Conservation (phyloP, 2,888 invertebrate genomes). For the Calliscelio sp. region DNA sequence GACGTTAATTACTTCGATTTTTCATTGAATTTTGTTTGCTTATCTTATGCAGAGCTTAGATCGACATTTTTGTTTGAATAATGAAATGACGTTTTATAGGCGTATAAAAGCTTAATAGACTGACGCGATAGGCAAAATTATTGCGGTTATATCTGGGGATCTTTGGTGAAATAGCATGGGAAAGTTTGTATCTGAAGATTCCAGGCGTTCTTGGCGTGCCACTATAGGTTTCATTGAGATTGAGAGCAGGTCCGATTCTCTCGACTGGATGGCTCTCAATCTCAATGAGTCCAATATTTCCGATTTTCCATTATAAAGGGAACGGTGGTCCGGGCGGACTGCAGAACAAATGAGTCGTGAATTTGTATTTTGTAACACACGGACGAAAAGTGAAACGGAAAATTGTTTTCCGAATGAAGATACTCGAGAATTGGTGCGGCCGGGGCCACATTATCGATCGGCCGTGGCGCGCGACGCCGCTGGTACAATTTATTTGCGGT, state of each 20-base stretch:
- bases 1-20: conserved; percentile 23
- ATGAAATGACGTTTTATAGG: too few species aligned
- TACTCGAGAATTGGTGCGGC: background rate
- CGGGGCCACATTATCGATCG: conserved; percentile 38
- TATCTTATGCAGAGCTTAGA: too few species aligned
- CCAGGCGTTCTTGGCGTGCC: conserved; percentile 34
- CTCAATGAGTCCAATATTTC: conserved; percentile 59
- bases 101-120: conserved; percentile 23
- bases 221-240: conserved; percentile 54
- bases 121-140: conserved; percentile 14
- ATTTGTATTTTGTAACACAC: conserved; percentile 43
- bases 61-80: too few species aligned
- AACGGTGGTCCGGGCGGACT: conserved; percentile 22
- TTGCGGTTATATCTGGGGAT: too few species aligned
- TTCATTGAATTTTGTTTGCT: too few species aligned
- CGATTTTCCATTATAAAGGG: conserved; percentile 49
- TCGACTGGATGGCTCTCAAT: conserved; percentile 59
- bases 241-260: conserved; percentile 60
- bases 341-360: conserved; percentile 55
- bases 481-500: conserved; percentile 35
- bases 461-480: background rate
- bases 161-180: conserved; percentile 3
- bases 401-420: conserved; percentile 53
- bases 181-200: conserved; percentile 58
- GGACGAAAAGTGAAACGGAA: conserved; percentile 29